phyloP scores from a whole-genome alignment of 2,113 vertebrate genomes.

The Ictidomys tridecemlineatus region DNA sequence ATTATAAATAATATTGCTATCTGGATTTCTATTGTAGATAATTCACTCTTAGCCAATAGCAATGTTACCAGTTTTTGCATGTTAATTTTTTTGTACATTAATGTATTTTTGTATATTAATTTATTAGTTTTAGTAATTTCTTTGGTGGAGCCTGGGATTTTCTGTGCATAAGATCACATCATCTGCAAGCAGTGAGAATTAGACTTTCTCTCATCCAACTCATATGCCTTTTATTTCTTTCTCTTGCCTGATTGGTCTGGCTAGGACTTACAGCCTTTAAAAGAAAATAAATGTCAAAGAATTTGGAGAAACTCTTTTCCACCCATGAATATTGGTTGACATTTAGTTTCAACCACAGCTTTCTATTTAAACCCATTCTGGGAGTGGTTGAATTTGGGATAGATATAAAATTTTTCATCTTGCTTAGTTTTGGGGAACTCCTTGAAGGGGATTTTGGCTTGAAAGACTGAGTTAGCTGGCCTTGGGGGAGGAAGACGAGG shows the following conservation, averaged over 20 bases:
- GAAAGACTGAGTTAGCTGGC: neutral
- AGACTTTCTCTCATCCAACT: neutral
- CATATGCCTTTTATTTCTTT: neutral
- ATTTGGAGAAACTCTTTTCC: neutral
- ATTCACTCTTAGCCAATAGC: no score
- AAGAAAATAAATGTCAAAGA: constrained; percentile 38
- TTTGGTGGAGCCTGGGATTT: neutral
- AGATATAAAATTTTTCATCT: neutral
- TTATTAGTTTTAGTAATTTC: neutral
- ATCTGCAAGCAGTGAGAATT: neutral
- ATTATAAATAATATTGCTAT: no score
- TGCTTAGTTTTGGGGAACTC: neutral
- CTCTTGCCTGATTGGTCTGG: neutral
- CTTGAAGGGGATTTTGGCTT: neutral
- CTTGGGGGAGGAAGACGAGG: neutral
- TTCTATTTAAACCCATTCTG: constrained; percentile 45
- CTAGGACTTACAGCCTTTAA: neutral
- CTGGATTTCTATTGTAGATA: no score
- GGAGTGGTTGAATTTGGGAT: neutral
- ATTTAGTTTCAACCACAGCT: constrained; percentile 39
- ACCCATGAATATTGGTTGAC: neutral
- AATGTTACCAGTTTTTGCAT: no score
- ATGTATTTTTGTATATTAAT: neutral
- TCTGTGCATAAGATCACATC: neutral
- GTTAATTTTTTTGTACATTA: neutral